A percentile compares a stretch with the other conserved stretches of the same genome.
These are phyloP conservation scores for Pseudomugil tenellus DNA, from an alignment of 2,797 vertebrate genomes.

Conservation along the genomic window DNA sequence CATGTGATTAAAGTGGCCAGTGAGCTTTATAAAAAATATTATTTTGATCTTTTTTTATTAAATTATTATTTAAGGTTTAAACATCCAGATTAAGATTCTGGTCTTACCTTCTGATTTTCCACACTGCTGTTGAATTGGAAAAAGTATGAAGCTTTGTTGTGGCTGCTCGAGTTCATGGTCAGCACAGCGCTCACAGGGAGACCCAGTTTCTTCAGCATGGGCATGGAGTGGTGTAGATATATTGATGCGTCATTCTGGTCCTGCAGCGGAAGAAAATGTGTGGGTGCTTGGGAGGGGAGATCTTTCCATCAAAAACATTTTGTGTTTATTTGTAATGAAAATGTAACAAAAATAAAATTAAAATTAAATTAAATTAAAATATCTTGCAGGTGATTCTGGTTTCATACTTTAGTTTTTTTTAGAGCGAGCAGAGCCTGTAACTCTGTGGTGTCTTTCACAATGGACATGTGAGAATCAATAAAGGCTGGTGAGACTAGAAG, in stretches of 20 bases:
- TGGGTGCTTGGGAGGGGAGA: too few species aligned
- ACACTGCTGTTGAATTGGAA: conserved; percentile 62
- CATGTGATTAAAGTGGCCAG: too few species aligned
- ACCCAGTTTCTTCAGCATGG: conserved; percentile 71
- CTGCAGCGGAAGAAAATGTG: conserved; percentile 56
- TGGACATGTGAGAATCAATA: conserved; percentile 70
- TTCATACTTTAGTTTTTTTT: conserved; percentile 69
- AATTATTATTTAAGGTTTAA: background rate
- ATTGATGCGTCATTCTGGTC: conserved; percentile 68
- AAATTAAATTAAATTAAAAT: too few species aligned
- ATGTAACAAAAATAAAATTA: background rate
- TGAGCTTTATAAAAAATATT: too few species aligned
- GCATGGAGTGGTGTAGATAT: conserved; percentile 77
- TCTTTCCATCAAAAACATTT: background rate
- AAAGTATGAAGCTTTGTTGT: conserved; percentile 54
- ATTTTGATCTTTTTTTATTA: fast-evolving
- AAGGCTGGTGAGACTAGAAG: conserved; percentile 64
- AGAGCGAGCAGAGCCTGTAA: conserved; percentile 72
- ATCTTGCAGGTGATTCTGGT: background rate
- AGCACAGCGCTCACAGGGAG: conserved; percentile 72
- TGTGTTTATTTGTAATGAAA: background rate
- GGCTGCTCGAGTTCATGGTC: conserved; percentile 67
- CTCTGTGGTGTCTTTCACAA: conserved; percentile 72
- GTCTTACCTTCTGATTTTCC: conserved; percentile 79
- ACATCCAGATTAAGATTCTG: background rate